Evolutionary conservation across 2,888 invertebrate genomes (phyloP), one percentile per base, ranked within the genome.

Genomic region (Dicranocentrus wangi): DNA sequence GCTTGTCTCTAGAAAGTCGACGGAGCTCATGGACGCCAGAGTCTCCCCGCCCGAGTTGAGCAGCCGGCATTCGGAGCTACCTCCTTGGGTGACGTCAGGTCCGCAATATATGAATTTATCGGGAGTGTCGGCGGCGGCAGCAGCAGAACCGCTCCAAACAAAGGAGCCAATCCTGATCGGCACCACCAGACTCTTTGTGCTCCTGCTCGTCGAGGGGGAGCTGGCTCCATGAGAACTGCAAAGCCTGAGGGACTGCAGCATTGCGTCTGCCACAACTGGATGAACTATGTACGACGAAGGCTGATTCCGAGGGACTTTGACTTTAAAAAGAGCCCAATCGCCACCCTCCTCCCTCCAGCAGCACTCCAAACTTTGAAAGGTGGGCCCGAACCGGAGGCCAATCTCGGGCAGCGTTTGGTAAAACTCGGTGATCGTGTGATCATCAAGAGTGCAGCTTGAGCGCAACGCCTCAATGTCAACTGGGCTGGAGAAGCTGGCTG

Each of bases 231-330:
- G n/a, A n/a, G n/a, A n/a, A n/a, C n/a, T 32, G 5, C 53, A n/a
- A n/a, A n/a, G n/a, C n/a, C n/a, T n/a, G n/a, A n/a, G n/a, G 1
- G 60, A 25, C 25, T 76, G 76, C 1, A 76, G n/a, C 76, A 76
- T 68, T 1, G 76, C 66, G 23, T 76, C 83, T 5, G 43, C 25
- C 2, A 83, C 53, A 1, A 83, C 77, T 1, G 83, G 83, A 58
- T 83, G 83, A 23, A 78, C 28, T 1, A 83, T 8, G 55, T 81
- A 66, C 1, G n/a, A n/a, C 1, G 27, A 15, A 23, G 17, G 2
- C 5, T 47, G 47, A 8, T 53, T 51, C 10, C 42, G 28, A 1
- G 58, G 70, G 8, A 47, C 21, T 32, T 71, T 71, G 10, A 81
- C 65, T 25, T 63, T 32, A 2, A 23, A 10, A 3, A 65, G 2